These are phyloP conservation scores for Balanococcus diminutus DNA, from an alignment of 2,888 invertebrate species.

Conservation along the genomic window DNA sequence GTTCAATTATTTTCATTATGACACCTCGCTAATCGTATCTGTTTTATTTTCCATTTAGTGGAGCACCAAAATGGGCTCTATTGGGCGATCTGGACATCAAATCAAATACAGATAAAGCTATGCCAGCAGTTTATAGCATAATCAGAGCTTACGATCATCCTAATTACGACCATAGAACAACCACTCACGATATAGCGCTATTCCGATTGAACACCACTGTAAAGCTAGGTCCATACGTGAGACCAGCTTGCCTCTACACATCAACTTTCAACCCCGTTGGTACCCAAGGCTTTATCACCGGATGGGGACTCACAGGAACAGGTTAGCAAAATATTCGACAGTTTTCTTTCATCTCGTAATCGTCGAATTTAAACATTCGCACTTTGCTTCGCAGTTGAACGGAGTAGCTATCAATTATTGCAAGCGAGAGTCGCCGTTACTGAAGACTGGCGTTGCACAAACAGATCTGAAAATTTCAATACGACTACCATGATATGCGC, in stretches of 20 bases:
- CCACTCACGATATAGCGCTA: not conserved
- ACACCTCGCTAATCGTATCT: too few species aligned
- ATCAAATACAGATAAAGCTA: not conserved
- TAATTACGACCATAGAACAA: not conserved
- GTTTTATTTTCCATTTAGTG: not conserved
- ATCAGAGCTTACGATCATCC: not conserved
- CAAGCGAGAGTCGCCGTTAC: too few species aligned
- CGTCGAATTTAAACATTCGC: too few species aligned
- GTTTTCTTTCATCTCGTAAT: too few species aligned
- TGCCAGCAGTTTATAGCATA: not conserved
- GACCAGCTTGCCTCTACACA: conserved; percentile 26
- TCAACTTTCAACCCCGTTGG: not conserved
- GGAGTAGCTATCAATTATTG: too few species aligned
- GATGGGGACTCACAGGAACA: not conserved
- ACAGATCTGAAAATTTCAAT: too few species aligned
- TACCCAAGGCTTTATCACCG: too few species aligned
- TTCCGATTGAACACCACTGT: not conserved
- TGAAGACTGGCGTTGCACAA: too few species aligned
- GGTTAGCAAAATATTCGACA: not conserved
- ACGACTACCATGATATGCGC: conserved; percentile 63
- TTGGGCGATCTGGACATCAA: not conserved
- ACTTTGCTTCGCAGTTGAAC: too few species aligned
- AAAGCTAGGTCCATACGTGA: not conserved
- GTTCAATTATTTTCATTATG: too few species aligned
- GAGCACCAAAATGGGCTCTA: not conserved